Base-by-base conservation (phyloP, 2,888 invertebrate species). In the Sarcophaga caerulescens region DNA sequence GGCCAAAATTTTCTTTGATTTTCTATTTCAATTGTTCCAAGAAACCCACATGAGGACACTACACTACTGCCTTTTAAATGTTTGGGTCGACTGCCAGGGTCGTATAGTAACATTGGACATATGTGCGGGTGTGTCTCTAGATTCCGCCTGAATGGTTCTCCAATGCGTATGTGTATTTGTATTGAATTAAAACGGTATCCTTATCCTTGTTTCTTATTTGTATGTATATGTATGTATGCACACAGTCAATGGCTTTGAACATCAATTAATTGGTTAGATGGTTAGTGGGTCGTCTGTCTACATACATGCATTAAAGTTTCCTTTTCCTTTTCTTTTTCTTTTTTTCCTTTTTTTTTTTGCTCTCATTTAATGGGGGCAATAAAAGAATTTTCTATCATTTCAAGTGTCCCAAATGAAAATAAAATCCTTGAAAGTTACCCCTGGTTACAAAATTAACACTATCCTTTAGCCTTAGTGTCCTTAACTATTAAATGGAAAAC, bases 11-110 rank as follows among this genome's bases (percentile, higher is more conserved):
- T 81, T 91, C 92, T 92, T 92, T 92, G 91, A 92, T 92, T 92
- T 92, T 92, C 91, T 91, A 91, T 89, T 88, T 90, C 91, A 92
- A 91, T 92, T 91, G 92, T 90, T 92, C 91, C 89, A 90, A 90
- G 91, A 89, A 89, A 89, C 90, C 91, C 92, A 89, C 90, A 90
- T 89, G 89, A 91, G 91, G 86, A 89, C 88, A 89, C 76, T 80
- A 89, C 88, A 89, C 76, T 80, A 57, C 60, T 35, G 2, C 1
- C 35, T 70, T 65, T 74, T 70, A 74, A 71, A 35, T 78, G 47
- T 71, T 68, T 60, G 59, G 57, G 35, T 62, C 19, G 52, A n/a
- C 14, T 52, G 52, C 52, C 5, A 52, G 14, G 21, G 14, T 60
- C 60, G n/a, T 60, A 60, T 60, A 60, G 21, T 60, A 60, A 21